Base-by-base conservation (phyloP, 1,140 invertebrate genomes). In the Drosophila fuyamai region DNA sequence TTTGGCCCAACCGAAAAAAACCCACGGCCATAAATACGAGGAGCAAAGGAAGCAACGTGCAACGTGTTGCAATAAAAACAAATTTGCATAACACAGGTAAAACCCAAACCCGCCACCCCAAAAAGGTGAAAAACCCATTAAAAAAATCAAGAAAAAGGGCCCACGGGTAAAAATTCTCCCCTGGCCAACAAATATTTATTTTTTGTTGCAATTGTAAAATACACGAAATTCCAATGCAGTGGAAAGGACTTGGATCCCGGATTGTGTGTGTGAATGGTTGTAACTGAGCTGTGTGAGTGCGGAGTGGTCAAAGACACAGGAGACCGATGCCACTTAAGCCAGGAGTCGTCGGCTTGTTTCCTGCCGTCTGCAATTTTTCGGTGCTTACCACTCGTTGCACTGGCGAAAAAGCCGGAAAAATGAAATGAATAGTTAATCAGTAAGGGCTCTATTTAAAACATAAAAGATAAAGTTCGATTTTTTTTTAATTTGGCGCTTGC, bases 51-150 rank as follows among this genome's bases (percentile, higher is more conserved):
- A 55, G 73, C 67, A 47, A 76, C 86, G 68, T 81, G 84, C 84
- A 89, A 89, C 84, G 84, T 89, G 84, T 89, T 89, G 80, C 84
- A 83, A 89, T 89, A 89, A 89, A 88, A 83, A 47, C 65, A 77
- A 76, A 89, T 90, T 89, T 84, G 73, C 84, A 89, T 84, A 89
- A 84, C 81, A 58, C 76, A 89, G 84, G 84, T 90, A 77, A 84
- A 81, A 48, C 59, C 48, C 32, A 67, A 48, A 46, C 14, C 44
- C 8, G 14, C 53, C 50, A 57, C 40, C 40, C 40, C 38, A 55
- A 32, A 65, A 43, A 54, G 40, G 36, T 62, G 61, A 60, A 63
- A 60, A 32, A 2, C 10, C 27, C 60, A 16, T 41, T 59, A 48
- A 55, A 63, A 65, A 59, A 60, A 60, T 51, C n/a, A 55, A 23